Percentiles rank a stretch among this genome's conserved stretches.
phyloP scores from a whole-genome alignment of 2,797 vertebrate genomes.

The Phataginus tetradactyla region DNA sequence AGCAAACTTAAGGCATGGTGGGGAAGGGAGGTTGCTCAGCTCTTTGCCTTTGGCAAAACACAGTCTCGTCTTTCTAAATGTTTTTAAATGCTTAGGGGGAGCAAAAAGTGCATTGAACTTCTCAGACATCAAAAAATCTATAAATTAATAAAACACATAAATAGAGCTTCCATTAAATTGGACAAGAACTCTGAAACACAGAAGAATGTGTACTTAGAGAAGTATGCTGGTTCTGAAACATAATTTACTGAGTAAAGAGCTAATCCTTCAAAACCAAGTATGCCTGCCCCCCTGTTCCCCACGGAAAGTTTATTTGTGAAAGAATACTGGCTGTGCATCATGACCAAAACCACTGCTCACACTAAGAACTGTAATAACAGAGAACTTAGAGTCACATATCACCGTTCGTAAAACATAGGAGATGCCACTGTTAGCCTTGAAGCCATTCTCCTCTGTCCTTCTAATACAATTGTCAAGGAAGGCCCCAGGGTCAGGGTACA shows the following conservation, averaged over 20 bases:
- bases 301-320: background rate
- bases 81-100: conserved; percentile 56
- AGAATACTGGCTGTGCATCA: background rate
- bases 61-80: conserved; percentile 20
- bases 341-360: background rate
- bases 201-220: background rate
- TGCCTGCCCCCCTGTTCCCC: background rate
- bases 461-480: background rate
- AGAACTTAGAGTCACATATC: background rate
- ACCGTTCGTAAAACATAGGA: background rate
- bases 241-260: background rate
- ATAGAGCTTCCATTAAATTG: conserved; percentile 44
- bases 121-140: conserved; percentile 53
- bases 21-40: background rate
- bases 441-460: background rate
- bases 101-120: conserved; percentile 31
- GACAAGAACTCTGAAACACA: background rate
- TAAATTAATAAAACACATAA: conserved; percentile 55
- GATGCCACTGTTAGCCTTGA: background rate
- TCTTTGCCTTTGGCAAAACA: conserved; percentile 58
- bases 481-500: background rate
- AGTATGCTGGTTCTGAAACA: background rate
- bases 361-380: background rate
- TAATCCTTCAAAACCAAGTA: background rate
- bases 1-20: conserved; percentile 17